Evolutionary conservation across 2,888 invertebrate species (phyloP), one percentile per base, ranked within the genome.

Genomic region (Sicus ferrugineus): DNA sequence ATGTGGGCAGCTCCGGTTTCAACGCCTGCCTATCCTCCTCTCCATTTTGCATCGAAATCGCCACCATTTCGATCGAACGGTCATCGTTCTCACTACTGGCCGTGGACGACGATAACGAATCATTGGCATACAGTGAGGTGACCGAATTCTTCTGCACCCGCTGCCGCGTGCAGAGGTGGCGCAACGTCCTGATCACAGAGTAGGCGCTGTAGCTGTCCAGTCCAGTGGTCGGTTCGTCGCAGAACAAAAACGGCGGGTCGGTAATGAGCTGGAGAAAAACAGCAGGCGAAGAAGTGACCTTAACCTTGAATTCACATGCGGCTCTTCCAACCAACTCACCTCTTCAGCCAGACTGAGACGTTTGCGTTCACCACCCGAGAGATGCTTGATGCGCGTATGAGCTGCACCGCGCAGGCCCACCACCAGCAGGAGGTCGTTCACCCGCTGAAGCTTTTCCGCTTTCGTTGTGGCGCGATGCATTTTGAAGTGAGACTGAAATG

Each of bases 181-280:
- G 87, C 34, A 94, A 85, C 0, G 91, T 90, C 73, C 90, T 89
- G 11, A 95, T 90, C 0, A 97, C 93, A 19, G 90, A 89, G 73
- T 90, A 90, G 0, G 97, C 96, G 80, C 92, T 94, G 84, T 90
- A 96, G 76, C 95, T 95, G 84, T 97, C 97, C 66, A 97, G 85
- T 0, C 97, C 96, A 0, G 95, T 95, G 0, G 96, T 97, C 0
- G 96, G 96, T 81, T 97, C 97, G 80, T 97, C 97, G 82, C 96
- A 96, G 86, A 97, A 96, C 65, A 97, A 85, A 68, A 97, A 89
- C 3, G 92, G 90, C 0, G 97, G 97, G 81, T 97, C 94, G 66
- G 93, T 95, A 67, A 97, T 87, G 11, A 96, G 87, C 93, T 94
- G 82, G 23, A 69, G 62, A 28, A 3, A 62, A 28, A 16, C 9